Evolutionary conservation across 2,113 vertebrate genomes (phyloP).

Genomic region (Xenotilapia caudafasciata): DNA sequence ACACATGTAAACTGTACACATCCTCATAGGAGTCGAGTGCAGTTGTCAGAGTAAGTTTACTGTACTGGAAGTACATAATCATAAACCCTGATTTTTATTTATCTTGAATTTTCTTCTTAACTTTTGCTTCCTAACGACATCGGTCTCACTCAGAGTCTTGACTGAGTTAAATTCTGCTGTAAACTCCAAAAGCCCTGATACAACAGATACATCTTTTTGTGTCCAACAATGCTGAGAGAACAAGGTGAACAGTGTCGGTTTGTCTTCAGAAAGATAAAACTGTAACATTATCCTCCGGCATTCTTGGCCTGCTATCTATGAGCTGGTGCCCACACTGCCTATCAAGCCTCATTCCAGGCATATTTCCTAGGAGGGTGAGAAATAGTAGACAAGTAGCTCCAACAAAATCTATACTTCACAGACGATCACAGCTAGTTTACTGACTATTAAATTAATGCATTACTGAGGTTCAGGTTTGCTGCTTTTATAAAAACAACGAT

Average conservation of each 20-base stretch:
- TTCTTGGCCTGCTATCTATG: not conserved
- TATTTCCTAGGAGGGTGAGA: not conserved
- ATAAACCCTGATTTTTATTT: not conserved
- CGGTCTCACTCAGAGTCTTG: not conserved
- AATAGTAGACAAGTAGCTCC: not conserved
- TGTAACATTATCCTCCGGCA: not conserved
- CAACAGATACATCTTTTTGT: fast-evolving
- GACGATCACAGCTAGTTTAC: not conserved
- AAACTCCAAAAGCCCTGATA: not conserved
- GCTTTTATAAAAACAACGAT: not conserved
- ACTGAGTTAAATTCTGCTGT: not conserved
- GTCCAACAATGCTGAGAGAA: not conserved
- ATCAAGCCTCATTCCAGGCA: conserved; percentile 18
- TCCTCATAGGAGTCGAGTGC: fast-evolving
- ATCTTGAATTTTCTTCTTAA: not conserved
- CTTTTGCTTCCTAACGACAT: fast-evolving
- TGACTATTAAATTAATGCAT: fast-evolving
- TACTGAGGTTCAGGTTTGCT: not conserved
- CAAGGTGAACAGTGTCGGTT: not conserved
- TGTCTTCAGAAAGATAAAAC: not conserved
- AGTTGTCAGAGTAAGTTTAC: fast-evolving
- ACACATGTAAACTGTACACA: not conserved
- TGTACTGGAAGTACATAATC: not conserved
- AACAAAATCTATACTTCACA: not conserved
- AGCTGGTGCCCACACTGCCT: not conserved